Conservation (phyloP, 2,797 vertebrate species). For the Myiothlypis chrysogaster region DNA sequence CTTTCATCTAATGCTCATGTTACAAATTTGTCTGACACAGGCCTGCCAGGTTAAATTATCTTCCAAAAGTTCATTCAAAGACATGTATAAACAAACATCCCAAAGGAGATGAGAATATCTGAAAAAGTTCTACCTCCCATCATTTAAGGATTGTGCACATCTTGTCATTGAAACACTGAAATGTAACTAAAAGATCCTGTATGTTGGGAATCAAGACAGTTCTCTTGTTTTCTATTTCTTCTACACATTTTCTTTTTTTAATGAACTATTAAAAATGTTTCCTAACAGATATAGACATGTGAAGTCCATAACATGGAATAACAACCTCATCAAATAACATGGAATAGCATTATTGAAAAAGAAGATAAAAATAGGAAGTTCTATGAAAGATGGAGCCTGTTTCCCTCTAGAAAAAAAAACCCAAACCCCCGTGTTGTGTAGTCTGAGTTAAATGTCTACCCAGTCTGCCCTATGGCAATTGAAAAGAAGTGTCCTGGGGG, state of each 20-base stretch:
- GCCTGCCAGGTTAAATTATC: constrained; percentile 10
- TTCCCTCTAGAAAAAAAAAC: fast-evolving
- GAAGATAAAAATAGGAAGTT: background rate
- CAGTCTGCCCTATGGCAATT: background rate
- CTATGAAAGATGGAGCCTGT: background rate
- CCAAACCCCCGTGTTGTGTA: fast-evolving
- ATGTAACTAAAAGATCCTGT: background rate
- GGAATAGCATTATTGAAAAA: background rate
- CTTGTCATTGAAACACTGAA: background rate
- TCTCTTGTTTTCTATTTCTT: background rate
- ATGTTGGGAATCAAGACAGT: fast-evolving
- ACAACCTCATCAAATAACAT: background rate
- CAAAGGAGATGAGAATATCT: background rate
- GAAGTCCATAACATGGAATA: background rate
- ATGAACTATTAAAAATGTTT: background rate
- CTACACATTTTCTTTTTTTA: background rate
- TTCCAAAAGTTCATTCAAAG: background rate
- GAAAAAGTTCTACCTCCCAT: background rate
- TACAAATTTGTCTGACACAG: background rate
- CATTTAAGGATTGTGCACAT: background rate
- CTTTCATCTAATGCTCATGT: background rate
- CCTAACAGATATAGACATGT: background rate
- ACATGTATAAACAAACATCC: background rate
- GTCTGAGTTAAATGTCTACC: background rate
- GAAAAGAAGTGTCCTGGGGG: background rate